A percentile compares a stretch with the other conserved stretches of the same genome.
These are phyloP conservation scores for Hippocampus mohnikei DNA, from an alignment of 2,113 vertebrate genomes.

Conservation along the genomic window DNA sequence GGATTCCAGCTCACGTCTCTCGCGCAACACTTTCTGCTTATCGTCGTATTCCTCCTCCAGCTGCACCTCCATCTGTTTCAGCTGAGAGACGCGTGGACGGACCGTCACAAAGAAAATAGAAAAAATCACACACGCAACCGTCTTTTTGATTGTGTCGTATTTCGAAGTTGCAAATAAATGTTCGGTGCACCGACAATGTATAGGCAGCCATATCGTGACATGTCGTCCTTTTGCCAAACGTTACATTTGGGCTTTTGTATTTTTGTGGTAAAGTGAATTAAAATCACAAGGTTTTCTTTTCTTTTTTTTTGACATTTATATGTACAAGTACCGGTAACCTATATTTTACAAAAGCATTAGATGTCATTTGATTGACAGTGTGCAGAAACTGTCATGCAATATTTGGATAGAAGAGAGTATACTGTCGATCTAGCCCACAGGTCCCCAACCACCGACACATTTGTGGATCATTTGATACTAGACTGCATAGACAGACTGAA, in stretches of 20 bases:
- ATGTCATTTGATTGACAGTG: too few relatives aligned
- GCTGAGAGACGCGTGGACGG: conserved; percentile 63
- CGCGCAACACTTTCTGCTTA: conserved; percentile 93
- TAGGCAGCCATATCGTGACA: not conserved
- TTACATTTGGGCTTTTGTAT: not conserved
- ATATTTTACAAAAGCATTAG: too few relatives aligned
- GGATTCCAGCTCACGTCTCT: conserved; percentile 89
- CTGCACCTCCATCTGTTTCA: conserved; percentile 96
- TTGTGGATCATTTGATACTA: too few relatives aligned
- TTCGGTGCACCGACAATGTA: too few relatives aligned
- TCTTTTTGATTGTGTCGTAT: not conserved
- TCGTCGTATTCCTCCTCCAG: conserved; percentile 96
- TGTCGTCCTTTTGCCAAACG: not conserved
- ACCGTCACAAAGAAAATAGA: conserved; percentile 17
- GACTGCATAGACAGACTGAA: too few relatives aligned
- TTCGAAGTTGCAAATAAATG: not conserved
- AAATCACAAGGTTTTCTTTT: too few relatives aligned
- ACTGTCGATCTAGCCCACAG: too few relatives aligned
- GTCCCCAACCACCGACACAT: too few relatives aligned
- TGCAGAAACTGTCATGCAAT: too few relatives aligned
- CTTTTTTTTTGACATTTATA: not conserved
- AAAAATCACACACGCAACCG: not conserved
- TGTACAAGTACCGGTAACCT: too few relatives aligned
- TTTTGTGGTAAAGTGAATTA: too few relatives aligned
- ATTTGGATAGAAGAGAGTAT: too few relatives aligned